Conservation (phyloP, 2,888 invertebrate genomes). For the Aromia moschata region DNA sequence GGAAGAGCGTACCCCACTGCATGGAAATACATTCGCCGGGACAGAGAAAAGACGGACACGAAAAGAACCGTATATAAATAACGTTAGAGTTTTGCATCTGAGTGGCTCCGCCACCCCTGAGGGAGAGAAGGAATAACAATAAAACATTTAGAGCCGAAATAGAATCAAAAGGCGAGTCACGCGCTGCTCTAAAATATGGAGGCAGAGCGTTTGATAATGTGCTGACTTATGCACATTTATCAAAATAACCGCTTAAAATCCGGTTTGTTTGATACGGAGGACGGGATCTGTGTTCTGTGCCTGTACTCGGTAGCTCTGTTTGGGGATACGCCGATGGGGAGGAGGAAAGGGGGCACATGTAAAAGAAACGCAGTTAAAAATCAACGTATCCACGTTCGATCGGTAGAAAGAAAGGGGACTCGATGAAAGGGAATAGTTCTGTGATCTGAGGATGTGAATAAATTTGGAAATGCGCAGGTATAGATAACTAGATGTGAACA, state of each 20-base stretch:
- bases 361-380: constrained; percentile 47
- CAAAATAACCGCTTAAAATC: constrained; percentile 49
- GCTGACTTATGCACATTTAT: constrained; percentile 56
- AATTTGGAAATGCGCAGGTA: not conserved
- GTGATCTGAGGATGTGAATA: constrained; percentile 4
- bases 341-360: constrained; percentile 34
- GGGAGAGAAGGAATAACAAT: constrained; percentile 36
- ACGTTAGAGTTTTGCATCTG: constrained; percentile 37
- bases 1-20: no score
- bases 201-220: constrained; percentile 57
- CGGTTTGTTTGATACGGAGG: constrained; percentile 36
- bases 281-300: constrained; percentile 22
- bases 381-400: constrained; percentile 49
- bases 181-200: constrained; percentile 51
- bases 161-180: constrained; percentile 46
- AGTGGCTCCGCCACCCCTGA: constrained; percentile 27
- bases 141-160: constrained; percentile 35
- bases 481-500: no score
- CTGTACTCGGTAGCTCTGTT: constrained; percentile 40
- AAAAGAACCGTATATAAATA: constrained; percentile 41
- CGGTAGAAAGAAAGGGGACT: constrained; percentile 39
- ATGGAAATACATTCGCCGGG: constrained; percentile 43
- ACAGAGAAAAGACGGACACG: constrained; percentile 35
- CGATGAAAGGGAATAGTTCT: constrained; percentile 22
- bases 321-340: constrained; percentile 41